Evolutionary conservation across 2,888 invertebrate species (phyloP), one percentile per base, ranked within the genome.

Genomic region (Phaedon cochleariae): DNA sequence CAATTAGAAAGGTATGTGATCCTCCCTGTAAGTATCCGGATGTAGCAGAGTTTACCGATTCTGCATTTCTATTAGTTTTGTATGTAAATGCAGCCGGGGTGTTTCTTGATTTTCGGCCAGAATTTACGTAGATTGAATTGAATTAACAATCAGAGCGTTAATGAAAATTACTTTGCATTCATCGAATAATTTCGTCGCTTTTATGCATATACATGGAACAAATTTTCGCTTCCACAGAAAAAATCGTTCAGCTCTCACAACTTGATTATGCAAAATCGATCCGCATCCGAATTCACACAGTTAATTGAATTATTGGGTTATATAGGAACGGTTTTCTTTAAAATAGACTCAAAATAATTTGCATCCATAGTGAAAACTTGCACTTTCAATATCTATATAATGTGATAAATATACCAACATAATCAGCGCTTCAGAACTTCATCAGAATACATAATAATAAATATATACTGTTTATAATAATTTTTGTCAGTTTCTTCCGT

Each of bases 11-110:
- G 26, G 31, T 34, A 7, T 10, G 31, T 15, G 57, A 17, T 45
- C 29, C 57, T 17, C 45, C 26, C 57, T 57, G 37, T 55, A 55
- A 34, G 18, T 15, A 21, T 22, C 20, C 21, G 26, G 45, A 57
- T 69, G 69, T 65, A 65, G 61, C 65, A 62, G 62, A 71, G 69
- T 71, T 68, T 64, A 67, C 69, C 67, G 65, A 73, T 73, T 71
- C 73, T 60, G 71, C 69, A 70, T 70, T 68, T 73, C 73, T 73
- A 73, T 73, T 71, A 73, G 73, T 71, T 73, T 73, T 73, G 71
- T 71, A 73, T 73, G 73, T 69, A 73, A 73, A 73, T 73, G 71
- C 67, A 66, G 69, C 69, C 68, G 66, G 68, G 62, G 64, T 69
- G 70, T 70, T 73, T 73, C 71, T 73, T 73, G 73, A 70, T 73